Percentiles rank a stretch among this genome's conserved stretches.
Conservation (phyloP, 2,113 vertebrate genomes). For the Oophaga pumilio region DNA sequence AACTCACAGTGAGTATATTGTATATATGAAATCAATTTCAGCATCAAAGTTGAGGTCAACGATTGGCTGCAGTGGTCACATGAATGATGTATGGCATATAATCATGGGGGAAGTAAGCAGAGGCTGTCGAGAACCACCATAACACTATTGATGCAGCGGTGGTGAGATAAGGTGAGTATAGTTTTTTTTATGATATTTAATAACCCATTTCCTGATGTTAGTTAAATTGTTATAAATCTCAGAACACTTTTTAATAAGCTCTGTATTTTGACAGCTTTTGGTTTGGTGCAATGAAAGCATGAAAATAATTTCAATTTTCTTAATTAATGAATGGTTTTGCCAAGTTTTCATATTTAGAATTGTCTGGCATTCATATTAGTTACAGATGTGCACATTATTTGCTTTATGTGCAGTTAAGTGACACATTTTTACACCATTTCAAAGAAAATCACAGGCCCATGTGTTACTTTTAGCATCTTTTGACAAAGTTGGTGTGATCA, state of each 20-base stretch:
- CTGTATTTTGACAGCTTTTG: neutral
- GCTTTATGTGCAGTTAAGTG: neutral
- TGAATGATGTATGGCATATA: too few relatives aligned
- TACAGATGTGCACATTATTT: neutral
- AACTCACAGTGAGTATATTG: too few relatives aligned
- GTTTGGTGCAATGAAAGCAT: neutral
- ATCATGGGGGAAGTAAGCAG: too few relatives aligned
- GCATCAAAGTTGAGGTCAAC: too few relatives aligned
- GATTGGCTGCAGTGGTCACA: too few relatives aligned
- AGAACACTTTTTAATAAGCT: neutral
- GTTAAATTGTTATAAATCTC: too few relatives aligned
- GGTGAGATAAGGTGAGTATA: too few relatives aligned
- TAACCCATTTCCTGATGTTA: too few relatives aligned
- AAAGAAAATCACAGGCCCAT: constrained; percentile 18
- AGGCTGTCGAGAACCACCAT: too few relatives aligned
- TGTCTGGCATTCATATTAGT: neutral
- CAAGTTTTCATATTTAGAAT: constrained; percentile 24
- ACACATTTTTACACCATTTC: constrained; percentile 30
- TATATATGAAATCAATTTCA: too few relatives aligned
- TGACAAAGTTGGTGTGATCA: neutral
- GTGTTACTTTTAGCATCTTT: constrained; percentile 12
- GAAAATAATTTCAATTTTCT: neutral
- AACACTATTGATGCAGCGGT: too few relatives aligned
- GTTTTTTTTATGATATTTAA: too few relatives aligned
- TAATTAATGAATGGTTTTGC: neutral